Evolutionary conservation across 2,113 vertebrate species (phyloP), one percentile per base, ranked within the genome.

Genomic region (Falcunculus frontatus): DNA sequence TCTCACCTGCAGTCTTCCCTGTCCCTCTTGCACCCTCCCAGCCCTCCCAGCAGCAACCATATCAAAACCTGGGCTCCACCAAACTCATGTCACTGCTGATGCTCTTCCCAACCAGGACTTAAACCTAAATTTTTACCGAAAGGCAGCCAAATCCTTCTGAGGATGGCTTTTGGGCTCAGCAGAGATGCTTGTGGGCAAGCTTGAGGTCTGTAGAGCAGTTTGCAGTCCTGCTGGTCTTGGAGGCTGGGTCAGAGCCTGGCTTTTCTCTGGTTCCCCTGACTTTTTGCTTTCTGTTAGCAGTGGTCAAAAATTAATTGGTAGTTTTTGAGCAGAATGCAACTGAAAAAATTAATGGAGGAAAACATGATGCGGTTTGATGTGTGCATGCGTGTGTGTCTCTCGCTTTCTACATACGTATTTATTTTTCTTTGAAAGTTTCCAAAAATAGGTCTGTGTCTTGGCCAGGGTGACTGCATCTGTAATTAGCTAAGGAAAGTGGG

Each of bases 341-440:
- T 72, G 63, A 62, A 95, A 55, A 89, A 72, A 69, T 13, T 69
- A 12, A 63, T 1, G 1, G 37, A 72, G 67, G 44, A 81, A 81
- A 86, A 73, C 26, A 16, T 30, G 56, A 56, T 68, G 63, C 49
- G 37, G 53, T 83, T 91, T 68, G 75, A 23, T 79, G 30, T 76
- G 19, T 62, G 11, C 42, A 14, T 1, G 16, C 18, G 6, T 81
- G 23, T 70, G 7, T 76, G 0, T 57, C 0, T 72, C 26, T 62
- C 30, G 42, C 52, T 53, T 22, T 75, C 30, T 83, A 5, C 42
- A 16, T 72, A 22, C 55, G 6, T 87, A 60, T 75, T n/a, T 93
- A 35, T 82, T 96, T 96, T 92, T 56, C 77, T 92, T 88, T 81
- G 68, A 88, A 94, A 87, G 41, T 78, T 96, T 83, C 86, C 47